Evolutionary conservation across 2,113 vertebrate genomes (phyloP).

Genomic region (Chascanopsetta lugubris): DNA sequence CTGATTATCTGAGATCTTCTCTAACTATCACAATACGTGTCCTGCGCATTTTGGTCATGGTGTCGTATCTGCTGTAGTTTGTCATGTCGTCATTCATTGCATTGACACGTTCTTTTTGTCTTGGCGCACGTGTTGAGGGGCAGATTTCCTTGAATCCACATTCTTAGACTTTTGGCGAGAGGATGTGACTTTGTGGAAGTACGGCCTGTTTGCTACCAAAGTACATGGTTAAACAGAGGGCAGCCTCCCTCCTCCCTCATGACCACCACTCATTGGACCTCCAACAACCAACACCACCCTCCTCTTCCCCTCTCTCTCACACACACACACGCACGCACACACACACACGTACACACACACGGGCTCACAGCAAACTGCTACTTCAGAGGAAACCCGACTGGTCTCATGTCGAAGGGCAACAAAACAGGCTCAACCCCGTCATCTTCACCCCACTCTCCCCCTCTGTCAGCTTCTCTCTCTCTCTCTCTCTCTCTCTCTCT

Average conservation of each 20-base stretch:
- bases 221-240: conserved; percentile 35
- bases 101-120: background rate
- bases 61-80: background rate
- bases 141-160: conserved; percentile 9
- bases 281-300: no score
- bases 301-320: conserved; percentile 11
- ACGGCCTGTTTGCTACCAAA: conserved; percentile 14
- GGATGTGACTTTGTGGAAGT: conserved; percentile 60
- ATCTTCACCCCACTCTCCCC: conserved; percentile 12
- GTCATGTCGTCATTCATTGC: background rate
- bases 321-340: no score
- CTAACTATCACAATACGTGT: background rate
- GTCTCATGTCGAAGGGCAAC: conserved; percentile 53
- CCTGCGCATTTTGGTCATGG: background rate
- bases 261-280: conserved; percentile 12
- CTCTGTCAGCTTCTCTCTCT: no score
- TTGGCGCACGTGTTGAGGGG: conserved; percentile 9
- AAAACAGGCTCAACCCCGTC: conserved; percentile 49
- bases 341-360: conserved; percentile 36
- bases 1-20: background rate
- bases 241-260: conserved; percentile 24
- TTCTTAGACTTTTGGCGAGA: conserved; percentile 36
- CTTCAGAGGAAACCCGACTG: conserved; percentile 70
- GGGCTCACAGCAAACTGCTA: conserved; percentile 67
- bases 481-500: conserved; percentile 3